Percentiles rank a stretch among this genome's conserved stretches.
phyloP scores from a whole-genome alignment of 2,888 invertebrate genomes.

The Heterodera filipjevi region DNA sequence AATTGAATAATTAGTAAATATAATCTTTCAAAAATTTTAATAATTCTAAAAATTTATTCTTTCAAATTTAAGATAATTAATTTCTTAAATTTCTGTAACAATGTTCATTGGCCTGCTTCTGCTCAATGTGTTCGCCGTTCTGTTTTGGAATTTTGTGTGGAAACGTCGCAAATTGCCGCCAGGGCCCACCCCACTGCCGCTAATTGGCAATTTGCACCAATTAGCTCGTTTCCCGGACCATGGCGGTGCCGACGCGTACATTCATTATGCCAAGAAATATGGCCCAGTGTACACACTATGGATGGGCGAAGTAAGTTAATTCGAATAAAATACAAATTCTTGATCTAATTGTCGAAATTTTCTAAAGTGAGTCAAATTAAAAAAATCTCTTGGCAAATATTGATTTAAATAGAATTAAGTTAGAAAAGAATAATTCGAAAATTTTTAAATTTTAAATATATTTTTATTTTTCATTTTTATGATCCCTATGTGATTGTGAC shows the following conservation, averaged over 20 bases:
- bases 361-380: too few species aligned
- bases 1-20: too few species aligned
- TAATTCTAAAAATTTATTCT: too few species aligned
- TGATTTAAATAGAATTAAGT: too few species aligned
- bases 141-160: constrained; percentile 28
- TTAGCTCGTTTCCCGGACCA: not conserved
- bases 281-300: constrained; percentile 33
- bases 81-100: not conserved
- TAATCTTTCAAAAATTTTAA: too few species aligned
- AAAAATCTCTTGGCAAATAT: too few species aligned
- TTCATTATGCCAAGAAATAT: constrained; percentile 29
- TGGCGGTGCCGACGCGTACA: constrained; percentile 15
- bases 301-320: constrained; percentile 26
- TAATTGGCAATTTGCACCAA: constrained; percentile 17
- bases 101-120: constrained; percentile 18
- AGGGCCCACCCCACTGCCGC: constrained; percentile 10
- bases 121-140: constrained; percentile 23
- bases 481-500: constrained; percentile 27
- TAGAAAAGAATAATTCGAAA: not conserved
- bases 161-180: constrained; percentile 25
- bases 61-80: too few species aligned
- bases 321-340: not conserved
- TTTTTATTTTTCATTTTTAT: not conserved
- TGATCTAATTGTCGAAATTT: too few species aligned
- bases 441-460: not conserved